Evolutionary conservation across 2,113 vertebrate species (phyloP), one percentile per base, ranked within the genome.

Genomic region (Falcunculus frontatus): DNA sequence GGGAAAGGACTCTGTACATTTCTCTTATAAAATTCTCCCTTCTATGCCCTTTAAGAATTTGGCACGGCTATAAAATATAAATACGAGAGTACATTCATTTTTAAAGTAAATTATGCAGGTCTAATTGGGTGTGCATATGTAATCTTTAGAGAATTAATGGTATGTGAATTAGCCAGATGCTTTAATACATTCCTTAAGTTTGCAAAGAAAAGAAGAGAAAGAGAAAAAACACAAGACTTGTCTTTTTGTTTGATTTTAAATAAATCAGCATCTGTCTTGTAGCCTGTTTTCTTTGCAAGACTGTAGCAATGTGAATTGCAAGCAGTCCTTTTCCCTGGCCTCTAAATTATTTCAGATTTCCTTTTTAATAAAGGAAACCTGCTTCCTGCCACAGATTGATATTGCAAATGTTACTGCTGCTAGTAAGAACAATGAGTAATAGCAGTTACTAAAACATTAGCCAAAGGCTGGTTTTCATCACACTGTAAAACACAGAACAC

Each of bases 131-230:
- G 73, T 52, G 55, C 64, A 81, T 60, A 74, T n/a, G 56, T 47
- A 79, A 57, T 89, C 87, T 91, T 90, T 59, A 91, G 46, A 86
- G 68, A 93, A 72, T 74, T 91, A 91, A 95, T 46, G 87, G 60
- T 49, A 90, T 35, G 59, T 46, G 84, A 92, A 86, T 78, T 85
- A 86, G 64, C 60, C 78, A 93, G 74, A 91, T 81, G 74, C 79
- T 91, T 56, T 49, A 92, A 86, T n/a, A 81, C 42, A 42, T 67
- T 92, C 69, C 41, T 93, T 64, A 70, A 79, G 59, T 53, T 25
- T 59, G 72, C n/a, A 89, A 87, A 82, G 22, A 42, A 37, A 57
- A 75, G 46, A 29, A 29, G 46, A 77, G 35, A 78, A 87, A 80
- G 22, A 64, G 21, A 56, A 79, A 79, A 50, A 29, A 23, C 32